Base-by-base conservation (phyloP, 2,113 vertebrate species). In the Pipra filicauda region DNA sequence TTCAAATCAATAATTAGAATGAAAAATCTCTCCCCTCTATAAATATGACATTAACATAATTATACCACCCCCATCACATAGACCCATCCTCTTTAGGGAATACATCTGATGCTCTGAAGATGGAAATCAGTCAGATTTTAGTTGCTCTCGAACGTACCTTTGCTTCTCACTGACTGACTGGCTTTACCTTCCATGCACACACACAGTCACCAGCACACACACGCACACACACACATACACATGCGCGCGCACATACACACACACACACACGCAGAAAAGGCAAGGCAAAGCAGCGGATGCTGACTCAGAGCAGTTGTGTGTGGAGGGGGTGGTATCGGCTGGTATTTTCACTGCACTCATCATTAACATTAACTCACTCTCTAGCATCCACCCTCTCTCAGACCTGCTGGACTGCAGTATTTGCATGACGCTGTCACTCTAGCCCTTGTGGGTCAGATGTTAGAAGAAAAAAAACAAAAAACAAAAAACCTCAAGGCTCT, bases 31-130 rank as follows among this genome's bases (percentile, higher is more conserved):
- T 98, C 97, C 98, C 98, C 97, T 98, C 98, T 96, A 97, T 97
- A 98, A 98, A 98, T 98, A 98, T 98, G 98, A 98, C 97, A 98
- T 98, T 98, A 98, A 98, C 98, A 98, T 98, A 98, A 98, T 98
- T 98, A 98, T 97, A 98, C 98, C 98, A 97, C 98, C 98, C 98
- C 98, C 98, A 98, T 97, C 97, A 71, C 98, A 96, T 97, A 98
- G 98, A 98, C 98, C 98, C 98, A 98, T 97, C 98, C 98, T 98
- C 98, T 98, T 98, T 96, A 98, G 98, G 98, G 98, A 98, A 98
- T 98, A 98, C 97, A 98, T 98, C 98, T 98, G 98, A 98, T 98
- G 98, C 98, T 98, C 98, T 98, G 97, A 98, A 98, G 98, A 98
- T 98, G 98, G 98, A 98, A 98, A 98, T 98, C 98, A 98, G 98